A percentile compares a stretch with the other conserved stretches of the same genome.
Evolutionary conservation across 2,888 invertebrate genomes (phyloP).

Genomic region (Drosophila atroscutellata): DNA sequence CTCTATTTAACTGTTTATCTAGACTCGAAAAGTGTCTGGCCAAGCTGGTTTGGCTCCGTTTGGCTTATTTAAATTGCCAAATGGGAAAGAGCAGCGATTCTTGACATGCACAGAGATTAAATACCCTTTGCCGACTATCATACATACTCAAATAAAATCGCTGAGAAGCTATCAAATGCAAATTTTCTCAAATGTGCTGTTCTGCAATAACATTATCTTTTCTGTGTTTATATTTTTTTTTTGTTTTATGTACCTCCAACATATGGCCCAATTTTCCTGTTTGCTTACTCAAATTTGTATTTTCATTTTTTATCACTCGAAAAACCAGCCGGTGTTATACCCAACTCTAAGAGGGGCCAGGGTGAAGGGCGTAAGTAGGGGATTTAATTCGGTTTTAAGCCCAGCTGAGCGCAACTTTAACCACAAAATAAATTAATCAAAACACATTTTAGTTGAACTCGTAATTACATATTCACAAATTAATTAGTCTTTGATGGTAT

Average conservation of each 20-base stretch:
- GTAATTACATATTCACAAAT: not conserved
- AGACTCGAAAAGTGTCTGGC: not conserved
- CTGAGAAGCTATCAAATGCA: not conserved
- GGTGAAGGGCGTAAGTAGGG: not conserved
- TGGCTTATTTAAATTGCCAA: not conserved
- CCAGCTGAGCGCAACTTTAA: not conserved
- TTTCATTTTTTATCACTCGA: not conserved
- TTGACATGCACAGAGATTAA: not conserved
- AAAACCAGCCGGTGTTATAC: not conserved
- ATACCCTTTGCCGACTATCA: not conserved
- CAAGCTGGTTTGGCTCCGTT: not conserved
- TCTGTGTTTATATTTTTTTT: not conserved
- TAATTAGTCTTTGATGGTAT: not conserved
- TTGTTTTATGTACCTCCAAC: not conserved
- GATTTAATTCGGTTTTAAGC: not conserved
- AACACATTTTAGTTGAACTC: not conserved
- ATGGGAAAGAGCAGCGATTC: not conserved
- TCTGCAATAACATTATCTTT: not conserved
- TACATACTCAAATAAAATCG: not conserved
- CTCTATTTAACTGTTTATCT: conserved; percentile 5
- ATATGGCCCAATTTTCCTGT: not conserved
- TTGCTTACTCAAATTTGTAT: not conserved
- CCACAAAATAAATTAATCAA: not conserved
- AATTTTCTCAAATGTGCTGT: not conserved
- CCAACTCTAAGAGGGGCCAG: too few species aligned